phyloP scores from a whole-genome alignment of 1,140 invertebrate species.

The Coenobita brevimanus region DNA sequence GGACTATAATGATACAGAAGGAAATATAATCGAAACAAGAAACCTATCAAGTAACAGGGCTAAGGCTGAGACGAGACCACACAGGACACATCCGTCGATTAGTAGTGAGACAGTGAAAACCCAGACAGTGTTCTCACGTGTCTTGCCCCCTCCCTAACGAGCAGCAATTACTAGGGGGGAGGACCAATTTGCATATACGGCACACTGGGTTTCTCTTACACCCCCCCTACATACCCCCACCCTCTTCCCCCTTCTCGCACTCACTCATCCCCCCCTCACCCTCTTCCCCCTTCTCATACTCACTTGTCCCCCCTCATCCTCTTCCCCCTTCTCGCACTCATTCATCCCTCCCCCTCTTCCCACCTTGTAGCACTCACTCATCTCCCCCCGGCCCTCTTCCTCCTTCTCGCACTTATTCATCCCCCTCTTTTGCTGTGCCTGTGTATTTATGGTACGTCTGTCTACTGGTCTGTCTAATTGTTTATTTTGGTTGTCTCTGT shows the following conservation, averaged over 20 bases:
- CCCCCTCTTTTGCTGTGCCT: no score
- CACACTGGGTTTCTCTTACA: neutral
- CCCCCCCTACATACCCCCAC: neutral
- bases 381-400: neutral
- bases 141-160: constrained; percentile 35
- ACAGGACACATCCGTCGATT: constrained; percentile 45
- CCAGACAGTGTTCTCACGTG: constrained; percentile 44
- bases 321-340: no score
- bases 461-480: no score
- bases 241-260: neutral
- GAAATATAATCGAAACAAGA: no score
- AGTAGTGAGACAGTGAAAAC: constrained; percentile 45
- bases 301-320: neutral
- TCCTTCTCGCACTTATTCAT: no score
- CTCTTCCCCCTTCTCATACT: no score
- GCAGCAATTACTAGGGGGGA: constrained; percentile 47
- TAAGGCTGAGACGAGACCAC: neutral
- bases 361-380: neutral
- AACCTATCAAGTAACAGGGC: no score
- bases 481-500: no score
- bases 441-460: no score
- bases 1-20: no score
- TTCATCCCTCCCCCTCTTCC: neutral
- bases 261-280: neutral
- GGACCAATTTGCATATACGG: constrained; percentile 47